phyloP scores from a whole-genome alignment of 1,140 invertebrate genomes.

The Berghia stephanieae region DNA sequence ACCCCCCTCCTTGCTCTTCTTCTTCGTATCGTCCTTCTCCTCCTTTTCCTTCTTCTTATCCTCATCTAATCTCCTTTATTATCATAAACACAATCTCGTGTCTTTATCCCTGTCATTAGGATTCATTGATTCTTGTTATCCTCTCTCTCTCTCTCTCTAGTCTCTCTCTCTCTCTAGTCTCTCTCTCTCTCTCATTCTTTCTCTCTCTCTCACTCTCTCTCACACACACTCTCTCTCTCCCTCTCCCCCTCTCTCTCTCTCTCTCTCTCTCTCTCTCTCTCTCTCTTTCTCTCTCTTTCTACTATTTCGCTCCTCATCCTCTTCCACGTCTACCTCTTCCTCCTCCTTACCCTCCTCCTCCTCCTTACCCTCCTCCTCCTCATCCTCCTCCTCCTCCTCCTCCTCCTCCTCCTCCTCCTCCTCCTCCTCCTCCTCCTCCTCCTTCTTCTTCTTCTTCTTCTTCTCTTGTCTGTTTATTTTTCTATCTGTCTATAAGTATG shows the following conservation, averaged over 20 bases:
- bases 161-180: too few species aligned
- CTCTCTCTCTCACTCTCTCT: too few species aligned
- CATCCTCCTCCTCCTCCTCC: not conserved
- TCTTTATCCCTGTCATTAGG: too few species aligned
- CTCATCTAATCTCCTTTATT: too few species aligned
- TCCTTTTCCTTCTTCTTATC: too few species aligned
- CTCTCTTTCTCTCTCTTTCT: not conserved
- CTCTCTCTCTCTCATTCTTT: too few species aligned
- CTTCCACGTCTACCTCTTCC: not conserved
- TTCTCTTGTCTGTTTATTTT: not conserved
- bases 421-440: not conserved
- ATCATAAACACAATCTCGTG: too few species aligned
- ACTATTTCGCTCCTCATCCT: not conserved
- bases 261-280: not conserved
- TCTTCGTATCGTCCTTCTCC: too few species aligned
- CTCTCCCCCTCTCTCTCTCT: not conserved
- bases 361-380: not conserved
- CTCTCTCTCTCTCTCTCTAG: too few species aligned
- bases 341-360: not conserved
- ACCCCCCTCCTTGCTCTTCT: too few species aligned
- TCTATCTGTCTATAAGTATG: constrained; percentile 13
- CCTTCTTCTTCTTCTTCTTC: not conserved
- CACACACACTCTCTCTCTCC: not conserved
- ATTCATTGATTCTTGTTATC: not conserved
- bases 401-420: not conserved